Evolutionary conservation across 2,113 vertebrate genomes (phyloP).

Genomic region (Sander vitreus): DNA sequence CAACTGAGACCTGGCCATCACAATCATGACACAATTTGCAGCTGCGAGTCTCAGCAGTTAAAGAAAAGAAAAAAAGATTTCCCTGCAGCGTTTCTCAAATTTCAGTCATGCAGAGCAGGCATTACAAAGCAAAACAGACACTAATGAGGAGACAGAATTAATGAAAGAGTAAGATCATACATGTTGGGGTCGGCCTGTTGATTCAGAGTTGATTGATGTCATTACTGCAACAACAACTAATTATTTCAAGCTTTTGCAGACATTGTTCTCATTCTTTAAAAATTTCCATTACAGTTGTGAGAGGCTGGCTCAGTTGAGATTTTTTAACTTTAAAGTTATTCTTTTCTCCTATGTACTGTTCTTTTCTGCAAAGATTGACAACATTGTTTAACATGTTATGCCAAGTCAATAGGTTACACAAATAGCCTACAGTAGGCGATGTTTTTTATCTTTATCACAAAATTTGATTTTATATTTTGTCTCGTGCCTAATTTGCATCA

Average conservation of each 20-base stretch:
- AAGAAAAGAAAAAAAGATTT: background rate
- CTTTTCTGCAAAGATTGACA: background rate
- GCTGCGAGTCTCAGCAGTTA: constrained; percentile 21
- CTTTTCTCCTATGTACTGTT: background rate
- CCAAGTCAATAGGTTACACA: background rate
- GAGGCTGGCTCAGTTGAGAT: background rate
- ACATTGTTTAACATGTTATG: background rate
- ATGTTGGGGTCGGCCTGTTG: background rate
- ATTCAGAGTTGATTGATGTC: background rate
- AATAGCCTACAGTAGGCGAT: background rate
- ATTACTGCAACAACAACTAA: background rate
- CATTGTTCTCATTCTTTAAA: background rate
- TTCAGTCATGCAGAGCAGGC: constrained; percentile 21
- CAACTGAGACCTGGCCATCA: constrained; percentile 40
- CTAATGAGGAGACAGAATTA: constrained; percentile 32
- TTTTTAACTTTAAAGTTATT: background rate
- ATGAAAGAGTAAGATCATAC: constrained; percentile 22
- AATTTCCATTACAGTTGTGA: background rate
- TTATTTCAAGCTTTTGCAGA: background rate
- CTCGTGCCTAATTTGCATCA: background rate
- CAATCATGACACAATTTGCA: constrained; percentile 37
- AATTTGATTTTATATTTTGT: background rate
- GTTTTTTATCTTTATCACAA: background rate
- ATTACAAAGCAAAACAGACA: constrained; percentile 11
- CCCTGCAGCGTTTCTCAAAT: constrained; percentile 11